Base-by-base conservation (phyloP, 2,888 invertebrate genomes). In the Sesia apiformis region DNA sequence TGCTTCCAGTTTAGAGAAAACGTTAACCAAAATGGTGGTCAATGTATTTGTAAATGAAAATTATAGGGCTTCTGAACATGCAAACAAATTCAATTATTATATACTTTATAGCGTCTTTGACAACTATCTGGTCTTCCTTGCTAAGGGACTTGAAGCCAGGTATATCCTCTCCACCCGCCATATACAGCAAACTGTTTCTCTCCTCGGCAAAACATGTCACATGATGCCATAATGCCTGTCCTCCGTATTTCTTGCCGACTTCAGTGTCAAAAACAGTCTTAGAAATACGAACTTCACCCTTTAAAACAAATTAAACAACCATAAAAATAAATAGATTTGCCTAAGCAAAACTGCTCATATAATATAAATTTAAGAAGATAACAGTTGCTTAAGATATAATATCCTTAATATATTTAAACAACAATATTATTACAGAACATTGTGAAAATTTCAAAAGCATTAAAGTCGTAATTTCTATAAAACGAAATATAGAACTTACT, bases 171-270 rank as follows among this genome's bases (percentile, higher is more conserved):
- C 94, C 97, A 6, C 90, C 84, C 43, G 92, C 94, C 71, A 92
- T 93, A 81, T 93, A 98, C 8, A 93, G 91, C 3, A 97, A 79
- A 5, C 94, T 93, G 38, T 91, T 90, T 46, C 97, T 90, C 1
- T 80, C 66, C 69, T 95, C 93, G 0, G 92, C 93, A 85, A 98
- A 98, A 75, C 98, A 98, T 57, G 95, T 94, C 3, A 97, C 79
- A 81, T 98, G 98, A 78, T 98, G 94, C 98, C 98, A 98, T 53
- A 93, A 86, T 56, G 96, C 93, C 67, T 94, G 92, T 0, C 97
- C 97, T 0, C 97, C 97, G 78, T 93, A 96, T 75, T 93, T 93
- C 69, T 91, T 92, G 0, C 95, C 96, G 38, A 94, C 89, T 66
- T 96, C 95, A 52, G 93, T 93, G 57, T 97, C 95, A 80, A 90